These are phyloP conservation scores for Cydia pomonella DNA, from an alignment of 1,140 invertebrate genomes.

Conservation along the genomic window DNA sequence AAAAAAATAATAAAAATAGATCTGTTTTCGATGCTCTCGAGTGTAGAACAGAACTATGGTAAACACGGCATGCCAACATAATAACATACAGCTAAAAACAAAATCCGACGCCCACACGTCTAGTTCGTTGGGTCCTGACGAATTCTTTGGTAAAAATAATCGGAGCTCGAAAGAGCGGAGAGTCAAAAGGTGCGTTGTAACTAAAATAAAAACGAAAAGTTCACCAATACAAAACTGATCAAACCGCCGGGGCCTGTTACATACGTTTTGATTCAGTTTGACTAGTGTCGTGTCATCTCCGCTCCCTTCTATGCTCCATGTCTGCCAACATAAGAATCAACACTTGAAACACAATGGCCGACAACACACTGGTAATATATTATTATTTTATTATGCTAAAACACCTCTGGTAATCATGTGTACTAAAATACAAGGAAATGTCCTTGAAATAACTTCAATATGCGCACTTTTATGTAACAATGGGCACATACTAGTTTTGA, in stretches of 20 bases:
- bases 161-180: constrained; percentile 19
- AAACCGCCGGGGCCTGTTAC: constrained; percentile 22
- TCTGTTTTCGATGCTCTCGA: too few species aligned
- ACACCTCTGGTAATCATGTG: background rate
- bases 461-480: background rate
- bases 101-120: background rate
- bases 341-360: background rate
- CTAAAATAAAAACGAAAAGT: constrained; percentile 35
- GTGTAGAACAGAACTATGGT: background rate
- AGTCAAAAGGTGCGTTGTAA: background rate
- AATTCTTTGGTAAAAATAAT: constrained; percentile 21
- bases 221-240: constrained; percentile 47
- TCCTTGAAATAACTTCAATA: background rate
- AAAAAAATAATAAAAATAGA: too few species aligned
- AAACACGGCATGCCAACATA: constrained; percentile 7
- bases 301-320: constrained; percentile 29
- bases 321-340: constrained; percentile 30
- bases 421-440: background rate
- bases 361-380: background rate
- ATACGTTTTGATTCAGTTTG: constrained; percentile 33
- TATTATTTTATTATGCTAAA: background rate
- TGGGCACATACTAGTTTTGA: background rate
- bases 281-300: constrained; percentile 29
- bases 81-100: background rate
- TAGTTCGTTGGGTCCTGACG: background rate